Evolutionary conservation across 2,888 invertebrate species (phyloP).

Genomic region (Anagyrus pseudococci): DNA sequence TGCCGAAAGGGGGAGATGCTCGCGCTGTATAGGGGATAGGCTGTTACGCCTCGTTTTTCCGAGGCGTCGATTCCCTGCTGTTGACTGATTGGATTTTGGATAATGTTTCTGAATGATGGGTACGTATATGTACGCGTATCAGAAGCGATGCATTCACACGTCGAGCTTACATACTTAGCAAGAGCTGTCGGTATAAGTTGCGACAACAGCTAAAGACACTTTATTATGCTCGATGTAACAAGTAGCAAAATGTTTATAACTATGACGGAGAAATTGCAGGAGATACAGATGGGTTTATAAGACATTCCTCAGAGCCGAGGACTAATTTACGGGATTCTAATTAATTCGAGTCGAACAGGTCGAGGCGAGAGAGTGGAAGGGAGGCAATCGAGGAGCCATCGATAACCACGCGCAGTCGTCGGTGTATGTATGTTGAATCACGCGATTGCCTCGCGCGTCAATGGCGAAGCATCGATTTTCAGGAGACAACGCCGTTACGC

Average conservation of each 20-base stretch:
- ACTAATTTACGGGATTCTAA: no score
- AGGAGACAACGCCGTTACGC: conserved; percentile 38
- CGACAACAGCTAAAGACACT: no score
- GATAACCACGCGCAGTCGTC: conserved; percentile 10
- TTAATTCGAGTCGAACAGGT: no score
- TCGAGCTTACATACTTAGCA: no score
- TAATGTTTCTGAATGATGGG: neutral
- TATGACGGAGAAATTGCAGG: no score
- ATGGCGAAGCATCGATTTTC: conserved; percentile 35
- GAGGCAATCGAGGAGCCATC: conserved; percentile 23
- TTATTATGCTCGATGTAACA: no score
- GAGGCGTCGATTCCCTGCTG: conserved; percentile 18
- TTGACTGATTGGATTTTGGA: conserved; percentile 40
- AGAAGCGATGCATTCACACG: conserved; percentile 21
- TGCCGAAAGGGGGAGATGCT: neutral
- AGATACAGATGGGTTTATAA: no score
- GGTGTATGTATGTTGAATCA: neutral
- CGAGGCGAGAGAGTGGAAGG: no score
- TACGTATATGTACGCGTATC: neutral
- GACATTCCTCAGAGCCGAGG: no score
- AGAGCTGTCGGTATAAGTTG: no score
- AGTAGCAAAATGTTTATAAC: no score
- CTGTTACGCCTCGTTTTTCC: conserved; percentile 1
- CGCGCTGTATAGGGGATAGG: neutral
- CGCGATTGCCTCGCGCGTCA: conserved; percentile 1